Base-by-base conservation (phyloP, 2,888 invertebrate species). In the Tinea semifulvella region DNA sequence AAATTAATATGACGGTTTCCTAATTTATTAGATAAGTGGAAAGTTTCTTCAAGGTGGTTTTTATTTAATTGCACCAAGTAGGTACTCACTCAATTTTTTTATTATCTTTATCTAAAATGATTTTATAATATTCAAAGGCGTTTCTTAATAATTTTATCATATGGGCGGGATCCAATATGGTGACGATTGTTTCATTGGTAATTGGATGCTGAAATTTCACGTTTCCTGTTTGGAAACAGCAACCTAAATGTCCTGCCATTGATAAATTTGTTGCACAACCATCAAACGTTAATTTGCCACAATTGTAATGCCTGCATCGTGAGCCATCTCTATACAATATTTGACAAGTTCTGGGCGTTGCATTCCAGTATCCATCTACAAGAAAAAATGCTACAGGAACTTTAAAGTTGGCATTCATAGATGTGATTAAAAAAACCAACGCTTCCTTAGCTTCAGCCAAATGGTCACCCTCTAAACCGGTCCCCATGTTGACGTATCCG, bases 401-500 rank as follows among this genome's bases (percentile, higher is more conserved):
- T 22, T 22, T 22, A 8, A 22, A 22, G 25, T 7, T 22, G 8
- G 25, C 25, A 22, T 22, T 22, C 5, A 22, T 8, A 22, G 25
- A 22, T 22, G 25, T 22, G 25, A 22, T 22, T 22, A 22, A 8
- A 22, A 22, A 22, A 22, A 22, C 25, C n/a, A n/a, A n/a, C n/a
- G n/a, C n/a, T n/a, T n/a, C n/a, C n/a, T n/a, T n/a, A n/a, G n/a
- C n/a, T 22, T 22, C 25, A 22, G 25, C 25, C 25, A 35, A 35
- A 35, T 14, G 14, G 35, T 35, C 35, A 35, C 35, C 35, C 14
- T 52, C 47, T 16, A 50, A 2, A 13, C 44, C 48, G 14, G 19
- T 47, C 0, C 51, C 54, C 11, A 49, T 46, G 8, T 53, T 45
- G 1, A 52, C 50, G 18, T 50, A 43, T 2, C 52, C 51, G 1